Conservation (phyloP, 2,888 invertebrate species). For the Dynastes tityus region DNA sequence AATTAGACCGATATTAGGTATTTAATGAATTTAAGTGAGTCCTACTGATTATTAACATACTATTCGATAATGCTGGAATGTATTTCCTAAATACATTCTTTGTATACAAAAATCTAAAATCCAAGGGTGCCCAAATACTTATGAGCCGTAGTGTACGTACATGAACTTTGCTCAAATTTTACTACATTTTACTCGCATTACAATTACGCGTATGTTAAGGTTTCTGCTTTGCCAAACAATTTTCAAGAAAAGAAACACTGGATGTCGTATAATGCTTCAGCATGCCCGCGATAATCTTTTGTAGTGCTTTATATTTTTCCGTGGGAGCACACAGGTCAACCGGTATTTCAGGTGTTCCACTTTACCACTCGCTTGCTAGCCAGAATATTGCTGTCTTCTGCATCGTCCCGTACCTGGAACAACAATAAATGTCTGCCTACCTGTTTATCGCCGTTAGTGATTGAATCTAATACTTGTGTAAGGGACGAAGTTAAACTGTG, state of each 20-base stretch:
- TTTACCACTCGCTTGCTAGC: conserved; percentile 54
- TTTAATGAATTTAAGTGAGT: too few species aligned
- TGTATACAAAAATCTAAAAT: too few species aligned
- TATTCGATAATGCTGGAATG: too few species aligned
- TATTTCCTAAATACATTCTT: too few species aligned
- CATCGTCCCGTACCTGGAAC: conserved; percentile 15
- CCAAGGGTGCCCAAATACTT: too few species aligned
- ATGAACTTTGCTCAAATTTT: too few species aligned
- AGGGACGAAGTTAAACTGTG: background rate
- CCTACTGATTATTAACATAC: too few species aligned
- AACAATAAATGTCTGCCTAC: conserved; percentile 41
- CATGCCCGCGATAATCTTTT: background rate
- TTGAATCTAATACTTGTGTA: background rate
- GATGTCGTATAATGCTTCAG: background rate
- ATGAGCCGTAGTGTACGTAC: too few species aligned
- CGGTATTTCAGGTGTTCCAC: conserved; percentile 57
- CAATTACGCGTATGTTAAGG: too few species aligned
- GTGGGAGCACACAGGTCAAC: conserved; percentile 56
- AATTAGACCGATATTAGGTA: too few species aligned
- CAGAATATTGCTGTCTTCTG: background rate
- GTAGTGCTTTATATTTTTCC: conserved; percentile 44
- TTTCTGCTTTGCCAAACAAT: background rate
- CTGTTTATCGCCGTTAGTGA: conserved; percentile 30
- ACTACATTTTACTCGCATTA: too few species aligned
- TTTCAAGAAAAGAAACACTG: background rate